These are phyloP conservation scores for Hyles lineata DNA, from an alignment of 2,888 invertebrate genomes.

Conservation along the genomic window DNA sequence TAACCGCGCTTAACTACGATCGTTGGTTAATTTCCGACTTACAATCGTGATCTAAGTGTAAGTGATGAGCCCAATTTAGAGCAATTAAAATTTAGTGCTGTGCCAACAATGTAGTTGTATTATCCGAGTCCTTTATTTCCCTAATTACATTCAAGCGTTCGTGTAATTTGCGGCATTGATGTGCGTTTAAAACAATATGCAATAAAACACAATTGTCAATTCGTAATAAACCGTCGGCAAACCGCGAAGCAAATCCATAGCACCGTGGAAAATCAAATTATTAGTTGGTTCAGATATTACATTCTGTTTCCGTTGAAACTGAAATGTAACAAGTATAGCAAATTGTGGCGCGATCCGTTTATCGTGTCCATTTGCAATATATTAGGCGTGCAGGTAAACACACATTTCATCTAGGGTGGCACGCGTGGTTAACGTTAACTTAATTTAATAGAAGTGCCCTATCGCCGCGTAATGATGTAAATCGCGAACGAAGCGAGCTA, in stretches of 20 bases:
- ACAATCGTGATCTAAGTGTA: conserved; percentile 17
- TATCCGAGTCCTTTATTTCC: background rate
- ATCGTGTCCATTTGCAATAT: conserved; percentile 48
- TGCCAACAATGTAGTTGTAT: conserved; percentile 17
- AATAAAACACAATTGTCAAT: conserved; percentile 48
- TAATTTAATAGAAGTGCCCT: conserved; percentile 63
- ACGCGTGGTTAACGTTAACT: conserved; percentile 65
- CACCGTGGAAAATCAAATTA: conserved; percentile 51
- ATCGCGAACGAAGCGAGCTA: conserved; percentile 61
- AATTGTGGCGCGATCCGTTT: conserved; percentile 44
- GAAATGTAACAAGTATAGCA: conserved; percentile 39
- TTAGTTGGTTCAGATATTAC: conserved; percentile 49
- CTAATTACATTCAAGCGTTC: background rate
- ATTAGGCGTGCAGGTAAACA: conserved; percentile 54
- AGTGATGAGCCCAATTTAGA: conserved; percentile 22
- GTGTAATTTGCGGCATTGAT: conserved; percentile 10
- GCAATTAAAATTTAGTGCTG: conserved; percentile 21
- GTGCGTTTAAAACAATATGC: conserved; percentile 19
- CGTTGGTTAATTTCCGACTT: conserved; percentile 24
- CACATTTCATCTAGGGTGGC: conserved; percentile 48
- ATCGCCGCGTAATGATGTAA: conserved; percentile 62
- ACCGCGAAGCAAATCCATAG: conserved; percentile 54
- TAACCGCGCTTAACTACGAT: conserved; percentile 21
- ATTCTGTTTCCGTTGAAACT: conserved; percentile 39
- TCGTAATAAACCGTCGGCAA: conserved; percentile 51